Conservation (phyloP, 1,140 invertebrate species). For the Polypedilum pembai region DNA sequence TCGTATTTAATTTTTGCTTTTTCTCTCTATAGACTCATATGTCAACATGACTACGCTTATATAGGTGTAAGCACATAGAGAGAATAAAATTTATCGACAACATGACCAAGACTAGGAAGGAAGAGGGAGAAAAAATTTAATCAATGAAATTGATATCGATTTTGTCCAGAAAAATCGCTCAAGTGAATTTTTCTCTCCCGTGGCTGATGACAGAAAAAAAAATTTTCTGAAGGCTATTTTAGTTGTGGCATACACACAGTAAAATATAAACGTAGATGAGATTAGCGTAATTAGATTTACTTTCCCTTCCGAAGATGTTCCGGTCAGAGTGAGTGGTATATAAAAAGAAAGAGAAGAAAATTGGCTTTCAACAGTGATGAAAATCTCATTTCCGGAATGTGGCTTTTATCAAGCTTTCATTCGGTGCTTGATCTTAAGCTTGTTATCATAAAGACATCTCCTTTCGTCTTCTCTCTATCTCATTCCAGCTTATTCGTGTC, state of each 20-base stretch:
- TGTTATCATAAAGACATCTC: background rate
- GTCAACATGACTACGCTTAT: too few relatives aligned
- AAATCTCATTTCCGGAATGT: slow-evolving; percentile 17
- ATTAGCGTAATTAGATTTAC: background rate
- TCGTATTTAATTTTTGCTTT: too few relatives aligned
- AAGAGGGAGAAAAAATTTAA: background rate
- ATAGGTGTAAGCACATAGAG: too few relatives aligned
- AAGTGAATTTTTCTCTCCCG: background rate
- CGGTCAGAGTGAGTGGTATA: background rate
- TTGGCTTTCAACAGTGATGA: slow-evolving; percentile 1
- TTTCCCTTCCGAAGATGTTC: background rate
- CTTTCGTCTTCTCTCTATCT: background rate
- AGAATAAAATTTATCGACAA: background rate
- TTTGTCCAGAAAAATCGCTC: background rate
- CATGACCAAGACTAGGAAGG: background rate
- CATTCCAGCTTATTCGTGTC: too few relatives aligned
- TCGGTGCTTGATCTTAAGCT: slow-evolving; percentile 11
- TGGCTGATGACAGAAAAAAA: background rate
- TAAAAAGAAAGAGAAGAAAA: background rate
- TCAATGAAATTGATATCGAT: slow-evolving; percentile 18
- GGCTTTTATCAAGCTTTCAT: slow-evolving; percentile 11
- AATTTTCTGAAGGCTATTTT: background rate
- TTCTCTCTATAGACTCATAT: too few relatives aligned
- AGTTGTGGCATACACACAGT: background rate
- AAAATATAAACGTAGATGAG: background rate